Percentiles rank a stretch among this genome's conserved stretches.
Conservation (phyloP, 1,140 invertebrate genomes). For the Aculops lycopersici region DNA sequence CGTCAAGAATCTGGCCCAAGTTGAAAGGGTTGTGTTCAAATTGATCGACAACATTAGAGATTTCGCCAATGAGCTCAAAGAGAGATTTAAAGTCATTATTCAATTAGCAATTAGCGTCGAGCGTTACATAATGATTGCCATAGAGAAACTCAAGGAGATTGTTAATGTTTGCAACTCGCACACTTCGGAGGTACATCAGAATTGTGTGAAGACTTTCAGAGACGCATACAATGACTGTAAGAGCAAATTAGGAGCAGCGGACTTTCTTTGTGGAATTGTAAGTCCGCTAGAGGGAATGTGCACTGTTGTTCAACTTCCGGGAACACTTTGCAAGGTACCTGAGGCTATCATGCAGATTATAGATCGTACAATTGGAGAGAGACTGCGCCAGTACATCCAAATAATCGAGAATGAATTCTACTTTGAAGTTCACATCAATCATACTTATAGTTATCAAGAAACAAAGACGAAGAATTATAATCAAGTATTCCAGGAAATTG, state of each 20-base stretch:
- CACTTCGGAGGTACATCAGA: background rate
- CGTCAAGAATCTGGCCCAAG: background rate
- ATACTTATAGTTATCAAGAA: background rate
- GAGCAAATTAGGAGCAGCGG: background rate
- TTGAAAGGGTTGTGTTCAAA: background rate
- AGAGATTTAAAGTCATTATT: background rate
- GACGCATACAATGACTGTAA: background rate
- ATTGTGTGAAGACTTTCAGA: background rate
- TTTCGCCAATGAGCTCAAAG: background rate
- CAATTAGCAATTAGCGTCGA: background rate
- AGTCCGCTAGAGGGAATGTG: background rate
- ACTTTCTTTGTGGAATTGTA: background rate
- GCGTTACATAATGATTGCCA: background rate
- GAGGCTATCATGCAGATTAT: background rate
- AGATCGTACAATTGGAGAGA: background rate
- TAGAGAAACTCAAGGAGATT: background rate
- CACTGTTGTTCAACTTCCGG: background rate
- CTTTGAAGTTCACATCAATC: background rate
- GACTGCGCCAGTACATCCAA: background rate
- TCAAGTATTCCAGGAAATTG: background rate
- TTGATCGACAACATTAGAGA: background rate
- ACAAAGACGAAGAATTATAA: background rate
- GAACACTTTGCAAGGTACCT: background rate
- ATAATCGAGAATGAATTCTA: background rate
- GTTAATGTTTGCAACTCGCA: background rate